Conservation (phyloP, 2,113 vertebrate genomes). For the Monopterus albus region DNA sequence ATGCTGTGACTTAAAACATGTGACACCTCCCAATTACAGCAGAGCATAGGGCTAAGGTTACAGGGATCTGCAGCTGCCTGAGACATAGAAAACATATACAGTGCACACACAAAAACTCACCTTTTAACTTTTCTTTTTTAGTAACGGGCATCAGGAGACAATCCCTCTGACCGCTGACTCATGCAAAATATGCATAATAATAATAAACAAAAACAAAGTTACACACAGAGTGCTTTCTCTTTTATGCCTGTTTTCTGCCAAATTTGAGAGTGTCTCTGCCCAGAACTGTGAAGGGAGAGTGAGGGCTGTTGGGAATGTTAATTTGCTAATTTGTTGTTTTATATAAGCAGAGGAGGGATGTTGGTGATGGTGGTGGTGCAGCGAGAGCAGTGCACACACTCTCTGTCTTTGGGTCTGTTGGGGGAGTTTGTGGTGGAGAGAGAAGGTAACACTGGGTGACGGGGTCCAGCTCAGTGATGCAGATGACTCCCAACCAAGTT, state of each 20-base stretch:
- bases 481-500: conserved; percentile 80
- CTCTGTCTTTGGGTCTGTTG: conserved; percentile 42
- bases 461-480: conserved; percentile 73
- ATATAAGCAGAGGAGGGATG: conserved; percentile 58
- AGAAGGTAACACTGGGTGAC: conserved; percentile 64
- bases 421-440: conserved; percentile 22
- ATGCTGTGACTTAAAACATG: conserved; percentile 63
- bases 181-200: conserved; percentile 7
- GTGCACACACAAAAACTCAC: conserved; percentile 3
- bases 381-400: conserved; percentile 30
- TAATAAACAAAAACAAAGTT: conserved; percentile 17
- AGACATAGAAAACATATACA: conserved; percentile 13
- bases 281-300: conserved; percentile 65
- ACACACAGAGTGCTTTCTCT: conserved; percentile 36
- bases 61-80: conserved; percentile 24
- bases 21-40: conserved; percentile 60
- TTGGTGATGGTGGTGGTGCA: conserved; percentile 28
- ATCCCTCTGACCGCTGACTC: conserved; percentile 9
- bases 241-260: conserved; percentile 67
- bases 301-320: conserved; percentile 75
- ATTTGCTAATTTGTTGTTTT: conserved; percentile 83
- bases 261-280: conserved; percentile 51
- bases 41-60: conserved; percentile 14
- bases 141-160: conserved; percentile 18
- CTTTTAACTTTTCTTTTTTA: conserved; percentile 15